These are phyloP conservation scores for Rhabdomys pumilio DNA, from an alignment of 2,797 vertebrate genomes.

Conservation along the genomic window DNA sequence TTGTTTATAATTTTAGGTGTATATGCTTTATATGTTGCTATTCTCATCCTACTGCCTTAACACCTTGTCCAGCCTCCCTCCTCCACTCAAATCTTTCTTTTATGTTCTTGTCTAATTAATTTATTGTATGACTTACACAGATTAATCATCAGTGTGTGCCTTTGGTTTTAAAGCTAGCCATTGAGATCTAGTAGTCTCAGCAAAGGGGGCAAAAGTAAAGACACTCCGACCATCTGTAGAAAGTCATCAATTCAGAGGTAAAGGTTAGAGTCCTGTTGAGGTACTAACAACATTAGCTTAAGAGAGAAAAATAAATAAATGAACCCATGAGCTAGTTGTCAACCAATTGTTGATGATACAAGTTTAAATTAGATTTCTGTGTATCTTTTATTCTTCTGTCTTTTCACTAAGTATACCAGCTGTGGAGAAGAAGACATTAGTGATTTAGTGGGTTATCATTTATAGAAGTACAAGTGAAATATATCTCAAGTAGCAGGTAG, in stretches of 20 bases:
- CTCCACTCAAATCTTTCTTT: neutral
- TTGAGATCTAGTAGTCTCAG: neutral
- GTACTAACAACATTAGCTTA: constrained; percentile 65
- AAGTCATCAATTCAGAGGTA: neutral
- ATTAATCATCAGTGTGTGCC: neutral
- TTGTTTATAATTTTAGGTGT: neutral
- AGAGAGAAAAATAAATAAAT: constrained; percentile 68
- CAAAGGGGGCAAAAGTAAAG: neutral
- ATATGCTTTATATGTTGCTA: neutral
- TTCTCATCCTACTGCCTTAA: neutral
- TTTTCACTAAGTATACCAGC: constrained; percentile 75
- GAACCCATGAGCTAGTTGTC: constrained; percentile 54
- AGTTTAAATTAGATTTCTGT: neutral
- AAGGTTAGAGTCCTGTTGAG: constrained; percentile 9
- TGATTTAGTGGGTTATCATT: constrained; percentile 63
- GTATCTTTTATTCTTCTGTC: neutral
- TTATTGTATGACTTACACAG: neutral
- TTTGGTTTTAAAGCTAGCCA: neutral
- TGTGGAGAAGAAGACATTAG: constrained; percentile 49
- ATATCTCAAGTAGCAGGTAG: constrained; percentile 66
- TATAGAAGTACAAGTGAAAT: constrained; percentile 67
- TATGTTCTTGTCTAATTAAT: neutral
- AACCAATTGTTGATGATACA: constrained; percentile 79
- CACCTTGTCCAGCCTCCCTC: neutral
- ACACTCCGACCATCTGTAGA: neutral